Evolutionary conservation across 2,888 invertebrate genomes (phyloP), one percentile per base, ranked within the genome.

Genomic region (Spisula solida): DNA sequence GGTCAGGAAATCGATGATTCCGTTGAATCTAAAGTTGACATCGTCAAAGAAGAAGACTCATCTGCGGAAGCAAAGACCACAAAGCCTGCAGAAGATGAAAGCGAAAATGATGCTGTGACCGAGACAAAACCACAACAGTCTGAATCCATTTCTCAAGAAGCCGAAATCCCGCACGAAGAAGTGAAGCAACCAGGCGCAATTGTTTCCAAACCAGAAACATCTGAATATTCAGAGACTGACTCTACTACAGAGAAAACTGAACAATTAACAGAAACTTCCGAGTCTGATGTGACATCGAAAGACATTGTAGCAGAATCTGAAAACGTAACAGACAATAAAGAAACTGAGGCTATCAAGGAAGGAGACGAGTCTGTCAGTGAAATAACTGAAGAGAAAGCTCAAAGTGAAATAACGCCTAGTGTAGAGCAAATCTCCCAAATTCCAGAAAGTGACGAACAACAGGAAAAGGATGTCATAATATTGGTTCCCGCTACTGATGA

Each of bases 281-380:
- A 75, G 18, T 75, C 29, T 25, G 31, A 16, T 25, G 55, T 51
- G 25, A 51, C n/a, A 29, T 12, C 10, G 14, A 8, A 25, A n/a
- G 82, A 31, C 0, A 29, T 12, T 20, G 18, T 14, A 66, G 25
- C 41, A 81, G 81, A 81, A 14, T 25, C 34, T 10, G 86, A 81
- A 41, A 41, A n/a, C 16, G 16, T n/a, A 25, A 25, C 4, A 51
- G 47, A 55, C 10, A 48, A 29, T 48, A 5, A n/a, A 51, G 51
- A 81, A 25, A 81, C 81, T 2, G 81, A 81, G 1, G 82, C 0
- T 60, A 55, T 2, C n/a, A 55, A 82, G 51, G 55, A 82, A 14
- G 47, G 6, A 47, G 31, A 55, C 82, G 25, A 48, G 48, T 12
- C 5, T 1, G 34, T 34, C 20, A 34, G 5, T 75, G 75, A 75